Evolutionary conservation across 2,113 vertebrate genomes (phyloP).

Genomic region (Urocolius indicus): DNA sequence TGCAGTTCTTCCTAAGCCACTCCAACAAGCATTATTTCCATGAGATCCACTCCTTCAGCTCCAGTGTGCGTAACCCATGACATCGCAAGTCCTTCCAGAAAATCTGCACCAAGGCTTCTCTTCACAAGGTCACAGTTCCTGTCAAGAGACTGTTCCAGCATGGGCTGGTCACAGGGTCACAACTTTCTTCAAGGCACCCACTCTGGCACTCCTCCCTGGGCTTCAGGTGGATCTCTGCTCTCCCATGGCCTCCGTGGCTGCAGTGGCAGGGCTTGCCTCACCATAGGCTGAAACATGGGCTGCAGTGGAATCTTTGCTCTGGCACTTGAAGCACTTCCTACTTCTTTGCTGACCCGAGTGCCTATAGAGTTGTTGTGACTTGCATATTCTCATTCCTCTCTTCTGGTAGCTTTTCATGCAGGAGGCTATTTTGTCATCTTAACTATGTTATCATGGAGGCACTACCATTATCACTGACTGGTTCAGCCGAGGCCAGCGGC

Average conservation of each 20-base stretch:
- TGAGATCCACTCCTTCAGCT: rapidly evolving
- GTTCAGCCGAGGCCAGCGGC: rapidly evolving
- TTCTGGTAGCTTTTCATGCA: background rate
- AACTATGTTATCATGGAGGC: rapidly evolving
- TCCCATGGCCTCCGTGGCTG: rapidly evolving
- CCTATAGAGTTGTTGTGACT: background rate
- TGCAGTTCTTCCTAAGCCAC: background rate
- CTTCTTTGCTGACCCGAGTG: background rate
- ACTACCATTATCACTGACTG: rapidly evolving
- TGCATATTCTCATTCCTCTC: background rate
- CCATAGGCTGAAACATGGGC: rapidly evolving
- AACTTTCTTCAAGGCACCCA: background rate
- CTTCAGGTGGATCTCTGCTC: background rate
- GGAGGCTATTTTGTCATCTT: rapidly evolving
- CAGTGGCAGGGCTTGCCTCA: rapidly evolving
- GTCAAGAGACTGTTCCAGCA: rapidly evolving
- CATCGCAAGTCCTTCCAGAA: background rate
- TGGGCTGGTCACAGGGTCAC: rapidly evolving
- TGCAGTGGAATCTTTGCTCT: background rate
- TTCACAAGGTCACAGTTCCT: too few species aligned
- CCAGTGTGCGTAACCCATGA: rapidly evolving
- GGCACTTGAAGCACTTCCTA: rapidly evolving
- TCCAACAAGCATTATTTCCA: rapidly evolving
- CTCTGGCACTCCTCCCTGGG: rapidly evolving
- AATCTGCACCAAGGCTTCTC: background rate